A percentile compares a stretch with the other conserved stretches of the same genome.
phyloP scores from a whole-genome alignment of 2,797 vertebrate genomes.

The Squalus acanthias region DNA sequence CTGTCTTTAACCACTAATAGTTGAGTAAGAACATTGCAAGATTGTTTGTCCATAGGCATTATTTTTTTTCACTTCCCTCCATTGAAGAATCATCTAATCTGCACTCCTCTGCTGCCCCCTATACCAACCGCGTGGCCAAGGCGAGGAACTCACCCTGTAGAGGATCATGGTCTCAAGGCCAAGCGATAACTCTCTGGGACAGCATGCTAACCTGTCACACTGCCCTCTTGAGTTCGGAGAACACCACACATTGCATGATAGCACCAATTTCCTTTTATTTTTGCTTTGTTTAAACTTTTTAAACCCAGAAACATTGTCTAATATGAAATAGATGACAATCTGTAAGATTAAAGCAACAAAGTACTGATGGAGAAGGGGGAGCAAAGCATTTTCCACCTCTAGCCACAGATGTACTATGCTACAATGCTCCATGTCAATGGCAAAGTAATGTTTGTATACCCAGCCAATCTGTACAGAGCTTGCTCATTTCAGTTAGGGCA shows the following conservation, averaged over 20 bases:
- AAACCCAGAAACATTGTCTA: too few relatives aligned
- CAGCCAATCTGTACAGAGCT: not conserved
- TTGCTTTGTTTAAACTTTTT: too few relatives aligned
- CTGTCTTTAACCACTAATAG: not conserved
- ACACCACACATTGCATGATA: not conserved
- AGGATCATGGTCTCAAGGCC: not conserved
- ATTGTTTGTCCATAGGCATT: not conserved
- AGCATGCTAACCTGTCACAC: not conserved
- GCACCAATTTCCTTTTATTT: not conserved
- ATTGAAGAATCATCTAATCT: not conserved
- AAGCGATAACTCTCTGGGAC: not conserved
- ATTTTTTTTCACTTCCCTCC: not conserved
- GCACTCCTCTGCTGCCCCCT: not conserved
- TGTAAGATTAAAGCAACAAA: too few relatives aligned
- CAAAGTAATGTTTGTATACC: too few relatives aligned
- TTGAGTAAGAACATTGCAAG: not conserved
- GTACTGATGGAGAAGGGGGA: too few relatives aligned
- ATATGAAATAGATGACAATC: too few relatives aligned
- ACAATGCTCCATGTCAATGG: too few relatives aligned
- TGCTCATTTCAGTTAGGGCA: not conserved
- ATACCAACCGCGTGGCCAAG: not conserved
- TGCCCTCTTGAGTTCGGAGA: not conserved
- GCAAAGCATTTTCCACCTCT: too few relatives aligned
- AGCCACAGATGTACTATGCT: too few relatives aligned
- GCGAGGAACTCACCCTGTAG: not conserved